phyloP scores from a whole-genome alignment of 2,888 invertebrate genomes.

The Heteromyza rotundicornis region DNA sequence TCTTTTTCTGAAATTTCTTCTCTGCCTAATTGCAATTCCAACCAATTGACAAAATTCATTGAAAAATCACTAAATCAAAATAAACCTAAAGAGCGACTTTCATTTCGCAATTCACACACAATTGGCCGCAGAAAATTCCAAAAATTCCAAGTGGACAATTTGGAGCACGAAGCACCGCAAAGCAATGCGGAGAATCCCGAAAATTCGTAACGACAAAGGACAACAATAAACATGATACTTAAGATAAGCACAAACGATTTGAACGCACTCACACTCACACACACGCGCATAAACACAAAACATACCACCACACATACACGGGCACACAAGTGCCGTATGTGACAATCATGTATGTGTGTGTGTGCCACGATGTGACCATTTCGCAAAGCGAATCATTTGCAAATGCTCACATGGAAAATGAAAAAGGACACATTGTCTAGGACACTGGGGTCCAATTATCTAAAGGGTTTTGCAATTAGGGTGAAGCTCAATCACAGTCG shows the following conservation, averaged over 20 bases:
- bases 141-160: too few species aligned
- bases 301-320: slow-evolving; percentile 1
- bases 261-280: slow-evolving; percentile 24
- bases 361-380: slow-evolving; percentile 7
- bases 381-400: background rate
- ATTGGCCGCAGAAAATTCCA: too few species aligned
- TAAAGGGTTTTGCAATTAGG: slow-evolving; percentile 53
- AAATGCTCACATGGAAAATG: background rate
- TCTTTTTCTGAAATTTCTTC: too few species aligned
- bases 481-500: slow-evolving; percentile 2
- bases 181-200: background rate
- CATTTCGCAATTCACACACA: too few species aligned
- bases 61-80: too few species aligned
- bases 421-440: slow-evolving; percentile 36
- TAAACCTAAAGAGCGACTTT: too few species aligned
- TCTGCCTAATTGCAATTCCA: too few species aligned
- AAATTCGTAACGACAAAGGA: slow-evolving; percentile 11
- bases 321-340: background rate
- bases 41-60: too few species aligned
- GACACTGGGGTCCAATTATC: slow-evolving; percentile 52
- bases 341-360: slow-evolving; percentile 37
- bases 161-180: background rate
- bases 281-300: background rate
- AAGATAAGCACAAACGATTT: slow-evolving; percentile 50
- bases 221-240: slow-evolving; percentile 48